Percentiles rank a stretch among this genome's conserved stretches.
Evolutionary conservation across 2,888 invertebrate genomes (phyloP).

Genomic region (Leucophora obtusa): DNA sequence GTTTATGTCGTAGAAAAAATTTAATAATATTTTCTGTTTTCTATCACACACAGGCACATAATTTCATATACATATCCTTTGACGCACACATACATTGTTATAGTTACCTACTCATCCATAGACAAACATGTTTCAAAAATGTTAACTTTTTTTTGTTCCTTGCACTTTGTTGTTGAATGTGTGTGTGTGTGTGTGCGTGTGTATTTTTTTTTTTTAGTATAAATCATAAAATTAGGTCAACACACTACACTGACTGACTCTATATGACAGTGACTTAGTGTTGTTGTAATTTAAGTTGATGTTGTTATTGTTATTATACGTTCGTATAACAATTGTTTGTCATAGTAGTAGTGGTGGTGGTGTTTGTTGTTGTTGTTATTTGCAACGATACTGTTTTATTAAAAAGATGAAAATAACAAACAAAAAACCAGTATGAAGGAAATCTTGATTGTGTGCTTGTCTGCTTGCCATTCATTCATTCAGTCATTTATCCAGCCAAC

Average conservation of each 20-base stretch:
- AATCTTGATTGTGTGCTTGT: conserved; percentile 41
- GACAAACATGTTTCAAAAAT: conserved; percentile 1
- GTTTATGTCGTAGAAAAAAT: too few species aligned
- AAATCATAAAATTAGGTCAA: conserved; percentile 56
- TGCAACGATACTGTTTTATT: conserved; percentile 15
- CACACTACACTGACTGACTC: conserved; percentile 30
- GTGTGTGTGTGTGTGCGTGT: too few species aligned
- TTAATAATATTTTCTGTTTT: conserved; percentile 3
- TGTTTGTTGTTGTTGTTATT: conserved; percentile 14
- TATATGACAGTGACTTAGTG: conserved; percentile 46
- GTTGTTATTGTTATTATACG: neutral
- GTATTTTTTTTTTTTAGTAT: conserved; percentile 16
- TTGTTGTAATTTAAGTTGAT: conserved; percentile 14
- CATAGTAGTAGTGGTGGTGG: conserved; percentile 2
- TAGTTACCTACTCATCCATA: neutral
- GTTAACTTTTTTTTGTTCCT: conserved; percentile 5
- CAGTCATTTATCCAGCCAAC: neutral
- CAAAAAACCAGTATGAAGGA: conserved; percentile 22
- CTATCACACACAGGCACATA: neutral
- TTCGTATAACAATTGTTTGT: conserved; percentile 19
- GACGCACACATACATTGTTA: neutral
- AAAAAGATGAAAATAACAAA: neutral
- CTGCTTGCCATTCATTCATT: too few species aligned
- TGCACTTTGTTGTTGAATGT: neutral
- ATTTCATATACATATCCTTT: neutral